Base-by-base conservation (phyloP, 92 coral and sea anemone genomes). In the Siderastrea radians region DNA sequence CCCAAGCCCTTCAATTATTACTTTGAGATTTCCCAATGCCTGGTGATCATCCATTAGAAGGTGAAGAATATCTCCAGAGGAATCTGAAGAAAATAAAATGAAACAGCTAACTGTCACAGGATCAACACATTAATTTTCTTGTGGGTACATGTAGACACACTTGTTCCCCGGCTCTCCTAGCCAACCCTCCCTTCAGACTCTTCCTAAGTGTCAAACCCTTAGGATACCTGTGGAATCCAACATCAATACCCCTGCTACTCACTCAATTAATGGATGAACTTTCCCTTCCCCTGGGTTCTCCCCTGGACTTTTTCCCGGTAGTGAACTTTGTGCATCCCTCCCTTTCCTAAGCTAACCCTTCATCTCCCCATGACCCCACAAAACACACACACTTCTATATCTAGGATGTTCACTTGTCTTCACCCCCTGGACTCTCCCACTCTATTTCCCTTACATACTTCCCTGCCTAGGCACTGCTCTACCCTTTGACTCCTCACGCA, bases 1-100 rank as follows among this genome's bases (percentile, higher is more conserved):
- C n/a, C n/a, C n/a, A n/a, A n/a, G n/a, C n/a, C n/a, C n/a, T n/a
- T n/a, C n/a, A n/a, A 15, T 43, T 52, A 44, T 26, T n/a, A 84
- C 87, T 54, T 84, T 26, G 53, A 84, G 80, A 12, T 74, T 73
- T 51, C 11, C 64, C 9, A 82, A 86, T 72, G 93, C 87, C 16
- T 85, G 90, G 75, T 87, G 92, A 57, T 95, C 98, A 79, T 85
- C 86, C 63, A 93, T 88, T 45, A 95, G 68, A 48, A 93, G 87
- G 70, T 93, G 86, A 80, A 95, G 87, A 78, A 91, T 60, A 78
- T 93, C 82, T 38, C 87, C 89, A 71, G 87, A 92, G 50, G 98
- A 79, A 81, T 95, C 98, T 95, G 82, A 50, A 16, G 44, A 49
- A 81, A 13, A 82, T 3, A 12, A 77, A 14, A 15, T 17, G 48